A percentile compares a stretch with the other conserved stretches of the same genome.
Conservation (phyloP, 2,888 invertebrate species). For the Punctoribates punctum region DNA sequence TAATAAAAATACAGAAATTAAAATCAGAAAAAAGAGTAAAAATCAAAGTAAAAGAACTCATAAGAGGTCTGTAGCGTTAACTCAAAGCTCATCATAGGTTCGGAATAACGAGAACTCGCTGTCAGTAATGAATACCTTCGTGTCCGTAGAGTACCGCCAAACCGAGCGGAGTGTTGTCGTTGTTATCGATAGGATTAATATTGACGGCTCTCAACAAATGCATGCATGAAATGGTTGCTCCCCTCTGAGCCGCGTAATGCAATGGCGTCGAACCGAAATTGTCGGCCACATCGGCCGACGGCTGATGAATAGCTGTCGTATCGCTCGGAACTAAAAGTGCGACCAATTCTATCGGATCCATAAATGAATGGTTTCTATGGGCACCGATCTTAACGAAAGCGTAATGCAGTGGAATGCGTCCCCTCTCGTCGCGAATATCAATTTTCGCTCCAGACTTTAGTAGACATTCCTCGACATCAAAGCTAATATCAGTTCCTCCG, state of each 20-base stretch:
- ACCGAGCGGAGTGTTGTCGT: slow-evolving; percentile 57
- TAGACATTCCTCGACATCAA: slow-evolving; percentile 56
- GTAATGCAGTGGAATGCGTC: slow-evolving; percentile 57
- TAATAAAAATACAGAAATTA: background rate
- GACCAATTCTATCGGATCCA: slow-evolving; percentile 56
- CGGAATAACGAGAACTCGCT: slow-evolving; percentile 20
- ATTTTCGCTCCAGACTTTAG: slow-evolving; percentile 54
- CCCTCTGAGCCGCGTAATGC: slow-evolving; percentile 51
- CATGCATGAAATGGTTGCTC: slow-evolving; percentile 57
- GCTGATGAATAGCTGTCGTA: slow-evolving; percentile 42
- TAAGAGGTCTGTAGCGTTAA: slow-evolving; percentile 22
- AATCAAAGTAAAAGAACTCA: background rate
- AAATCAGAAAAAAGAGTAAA: slow-evolving; percentile 16
- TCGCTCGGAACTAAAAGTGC: slow-evolving; percentile 54
- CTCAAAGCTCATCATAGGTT: background rate
- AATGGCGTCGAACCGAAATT: slow-evolving; percentile 50
- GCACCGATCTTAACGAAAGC: slow-evolving; percentile 54
- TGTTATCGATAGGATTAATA: slow-evolving; percentile 50
- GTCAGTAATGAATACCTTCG: slow-evolving; percentile 52
- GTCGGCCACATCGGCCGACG: slow-evolving; percentile 52
- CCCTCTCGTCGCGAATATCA: slow-evolving; percentile 52
- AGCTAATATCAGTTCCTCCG: slow-evolving; percentile 55
- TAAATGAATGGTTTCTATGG: slow-evolving; percentile 46
- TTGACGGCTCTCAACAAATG: slow-evolving; percentile 50
- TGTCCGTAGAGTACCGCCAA: slow-evolving; percentile 55